Evolutionary conservation across 2,888 invertebrate genomes (phyloP).

Genomic region (Arrhopalites spinosus): DNA sequence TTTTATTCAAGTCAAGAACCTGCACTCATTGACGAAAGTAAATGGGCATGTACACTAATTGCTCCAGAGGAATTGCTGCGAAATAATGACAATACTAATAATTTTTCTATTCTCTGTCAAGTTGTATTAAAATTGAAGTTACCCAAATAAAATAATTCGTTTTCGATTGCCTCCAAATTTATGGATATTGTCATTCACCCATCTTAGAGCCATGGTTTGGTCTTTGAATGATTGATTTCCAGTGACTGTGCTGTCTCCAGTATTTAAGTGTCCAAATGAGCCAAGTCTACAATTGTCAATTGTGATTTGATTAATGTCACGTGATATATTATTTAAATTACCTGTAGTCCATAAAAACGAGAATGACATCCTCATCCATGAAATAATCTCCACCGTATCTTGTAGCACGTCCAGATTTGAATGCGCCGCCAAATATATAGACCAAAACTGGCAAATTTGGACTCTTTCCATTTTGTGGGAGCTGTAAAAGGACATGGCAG

Average conservation of each 20-base stretch:
- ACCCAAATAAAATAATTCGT: slow-evolving; percentile 33
- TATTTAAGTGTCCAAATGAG: slow-evolving; percentile 21
- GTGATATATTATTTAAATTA: too few species aligned
- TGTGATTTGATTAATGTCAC: too few species aligned
- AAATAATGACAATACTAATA: too few species aligned
- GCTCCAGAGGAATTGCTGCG: slow-evolving; percentile 32
- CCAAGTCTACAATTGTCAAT: slow-evolving; percentile 6
- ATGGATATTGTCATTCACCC: slow-evolving; percentile 33
- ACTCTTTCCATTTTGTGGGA: not conserved
- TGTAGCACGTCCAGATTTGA: slow-evolving; percentile 14
- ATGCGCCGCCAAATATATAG: slow-evolving; percentile 24
- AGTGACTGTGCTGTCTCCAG: slow-evolving; percentile 16
- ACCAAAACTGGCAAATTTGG: slow-evolving; percentile 7
- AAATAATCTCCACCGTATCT: slow-evolving; percentile 27
- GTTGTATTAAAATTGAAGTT: too few species aligned
- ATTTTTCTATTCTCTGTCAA: too few species aligned
- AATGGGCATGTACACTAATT: slow-evolving; percentile 27
- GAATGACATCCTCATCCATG: slow-evolving; percentile 35
- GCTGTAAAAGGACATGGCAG: not conserved
- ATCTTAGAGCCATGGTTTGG: slow-evolving; percentile 28
- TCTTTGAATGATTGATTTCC: slow-evolving; percentile 36
- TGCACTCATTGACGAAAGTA: slow-evolving; percentile 35
- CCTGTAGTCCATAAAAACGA: slow-evolving; percentile 20
- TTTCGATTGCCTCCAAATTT: slow-evolving; percentile 30
- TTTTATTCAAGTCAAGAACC: too few species aligned